Base-by-base conservation (phyloP, 2,797 vertebrate species). In the Halcyon badia region DNA sequence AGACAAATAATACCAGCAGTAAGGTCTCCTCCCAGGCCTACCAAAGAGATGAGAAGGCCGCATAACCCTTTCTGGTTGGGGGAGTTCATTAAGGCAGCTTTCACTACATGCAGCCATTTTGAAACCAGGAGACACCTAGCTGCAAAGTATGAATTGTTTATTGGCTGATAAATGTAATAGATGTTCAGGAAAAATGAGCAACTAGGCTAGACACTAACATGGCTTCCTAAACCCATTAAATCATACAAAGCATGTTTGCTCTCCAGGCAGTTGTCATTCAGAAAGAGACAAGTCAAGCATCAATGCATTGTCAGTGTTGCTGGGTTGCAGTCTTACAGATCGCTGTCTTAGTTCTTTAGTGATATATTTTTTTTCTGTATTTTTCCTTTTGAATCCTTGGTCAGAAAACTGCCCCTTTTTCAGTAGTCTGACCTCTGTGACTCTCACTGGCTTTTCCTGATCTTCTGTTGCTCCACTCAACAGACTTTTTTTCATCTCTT, bases 111-210 rank as follows among this genome's bases (percentile, higher is more conserved):
- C 25, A 87, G 58, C 30, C 1, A 10, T 41, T 72, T 64, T 76
- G 41, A 82, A 87, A 79, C 25, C 20, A 69, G 33, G 17, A 76
- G 31, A 28, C 4, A 37, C 2, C 3, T 22, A 46, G 20, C 10
- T 54, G 61, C 35, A 41, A 87, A 52, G 31, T 8, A 52, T 42
- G 58, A 64, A 60, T 37, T 52, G 25, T 46, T 57, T 37, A 20
- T 31, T 75, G 52, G 5, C 25, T n/a, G 11, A 72, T 87, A n/a
- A 4, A 81, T 1, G 1, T 0, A 1, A 20, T 3, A 69, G 22
- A 28, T 28, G 17, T 81, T 64, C 65, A 71, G 24, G 48, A 81
- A 70, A 16, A 75, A 75, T 12, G 2, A 89, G 8, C 8, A 42
- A 10, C 30, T 44, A 58, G 0, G 1, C 28, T 68, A 51, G 87